Evolutionary conservation across 64 coral and sea anemone genomes (phyloP), one percentile per base, ranked within the genome.

Genomic region (Astreopora myriophthalma): DNA sequence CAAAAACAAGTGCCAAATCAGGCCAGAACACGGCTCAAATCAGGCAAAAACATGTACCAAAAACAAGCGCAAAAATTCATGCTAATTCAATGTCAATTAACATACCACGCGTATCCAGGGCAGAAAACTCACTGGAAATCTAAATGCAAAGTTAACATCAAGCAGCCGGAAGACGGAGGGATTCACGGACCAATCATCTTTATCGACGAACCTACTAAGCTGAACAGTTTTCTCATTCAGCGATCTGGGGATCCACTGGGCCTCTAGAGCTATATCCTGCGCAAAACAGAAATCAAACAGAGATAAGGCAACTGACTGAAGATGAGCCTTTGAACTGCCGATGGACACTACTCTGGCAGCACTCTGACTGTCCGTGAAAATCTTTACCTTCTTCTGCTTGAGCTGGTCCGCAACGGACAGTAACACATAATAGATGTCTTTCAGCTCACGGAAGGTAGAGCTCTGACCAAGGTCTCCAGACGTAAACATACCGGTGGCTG

Each of bases 271-370:
- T 33, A 82, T 91, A 66, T 58, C 35, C 30, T 69, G 51, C 10
- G 23, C 22, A 10, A 91, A 2, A 61, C 75, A 91, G 17, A 91
- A 20, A 8, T 49, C 28, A 60, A 91, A 91, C 25, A 91, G n/a
- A 0, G 5, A 27, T 23, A 82, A 2, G 28, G 89, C 62, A 26
- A 81, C 67, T 11, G 16, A 33, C 46, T 91, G 89, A n/a, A 91
- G 40, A 16, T 89, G 20, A 10, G 27, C 5, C 8, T 31, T 60
- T 5, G 40, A 42, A 58, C 86, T 89, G 31, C 86, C 72, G 9
- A 76, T 28, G 9, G 40, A 61, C 17, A 89, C 29, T 55, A 89
- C 76, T 51, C 25, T 74, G 60, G n/a, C 8, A 23, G 46, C 46
- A 13, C 38, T 42, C 32, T 76, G 69, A 26, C 44, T 88, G 5